Base-by-base conservation (phyloP, 2,797 vertebrate species). In the Xerus rutilus region DNA sequence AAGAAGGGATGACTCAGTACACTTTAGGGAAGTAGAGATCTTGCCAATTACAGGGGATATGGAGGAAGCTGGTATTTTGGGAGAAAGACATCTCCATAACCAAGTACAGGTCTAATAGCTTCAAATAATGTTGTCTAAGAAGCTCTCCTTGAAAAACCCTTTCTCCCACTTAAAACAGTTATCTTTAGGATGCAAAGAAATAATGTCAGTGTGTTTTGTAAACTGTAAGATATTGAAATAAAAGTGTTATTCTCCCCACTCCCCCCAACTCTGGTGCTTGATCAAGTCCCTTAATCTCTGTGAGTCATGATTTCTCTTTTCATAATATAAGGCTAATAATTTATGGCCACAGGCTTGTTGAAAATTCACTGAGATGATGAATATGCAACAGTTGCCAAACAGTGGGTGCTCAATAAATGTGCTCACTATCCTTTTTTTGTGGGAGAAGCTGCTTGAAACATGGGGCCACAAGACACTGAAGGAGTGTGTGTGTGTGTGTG, bases 1-100 rank as follows among this genome's bases (percentile, higher is more conserved):
- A 90, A 96, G 94, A 97, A 96, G 35, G 45, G 96, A 96, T 97
- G 97, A 97, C 65, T 95, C 90, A 96, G 94, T 89, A 39, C 25
- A 54, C 82, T 92, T 72, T 62, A 93, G 76, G 83, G 93, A 95
- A 96, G 92, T 64, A 92, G 74, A 79, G 47, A 72, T 89, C 70
- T 92, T 91, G 74, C 32, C 93, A 96, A 98, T 98, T 97, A 97
- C 21, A 96, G 94, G 91, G 95, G 89, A 73, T 47, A 21, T 32
- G 35, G 52, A 93, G 59, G 82, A 96, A 96, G 65, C 90, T 94
- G 59, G 86, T 95, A 84, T 97, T 97, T 97, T 89, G 47, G 64
- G 70, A 88, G 89, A 95, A 92, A 88, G 84, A 72, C 74, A 52
- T 70, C 78, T 96, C 82, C 89, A 89, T 81, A 73, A 28, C 3